Evolutionary conservation across 1,140 invertebrate species (phyloP), one percentile per base, ranked within the genome.

Genomic region (Zaprionus vittiger): DNA sequence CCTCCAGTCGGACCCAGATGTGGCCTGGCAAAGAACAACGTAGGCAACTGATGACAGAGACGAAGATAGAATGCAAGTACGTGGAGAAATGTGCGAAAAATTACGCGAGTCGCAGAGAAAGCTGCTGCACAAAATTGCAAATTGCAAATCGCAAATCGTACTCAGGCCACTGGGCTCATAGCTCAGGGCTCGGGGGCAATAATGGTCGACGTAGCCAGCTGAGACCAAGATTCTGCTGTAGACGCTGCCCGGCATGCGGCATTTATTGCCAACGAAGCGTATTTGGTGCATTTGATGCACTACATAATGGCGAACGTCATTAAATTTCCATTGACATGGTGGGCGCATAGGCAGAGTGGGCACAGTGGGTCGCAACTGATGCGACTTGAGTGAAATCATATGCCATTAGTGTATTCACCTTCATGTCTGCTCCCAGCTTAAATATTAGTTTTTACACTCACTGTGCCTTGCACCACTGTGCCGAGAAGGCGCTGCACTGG

Each of bases 211-310:
- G 59, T 24, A 26, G 34, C 26, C 79, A 79, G 78, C 64, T 73
- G 82, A 69, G 82, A 65, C 77, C 41, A 57, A 65, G 26, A 55
- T 47, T 9, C 44, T 55, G 52, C 38, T n/a, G 15, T 24, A n/a
- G 34, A 49, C 34, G 31, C 28, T 77, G 64, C 63, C 85, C 85
- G 82, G 41, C 41, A 47, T 90, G 85, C 85, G 85, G 85, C 85
- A 90, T 90, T 90, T 90, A 90, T 90, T 90, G 85, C 81, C 85
- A 90, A 81, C 85, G 85, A 90, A 90, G 85, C 85, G 85, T 90
- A 89, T 90, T 90, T 90, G 85, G 81, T 80, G 84, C 85, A 90
- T 82, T 90, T 90, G 85, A 90, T 90, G 85, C 82, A 82, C 79
- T 87, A 86, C 85, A 90, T 90, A 90, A 90, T 90, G 85, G 85